These are phyloP conservation scores for Sarcophilus harrisii DNA, from an alignment of 2,797 vertebrate genomes.

Conservation along the genomic window DNA sequence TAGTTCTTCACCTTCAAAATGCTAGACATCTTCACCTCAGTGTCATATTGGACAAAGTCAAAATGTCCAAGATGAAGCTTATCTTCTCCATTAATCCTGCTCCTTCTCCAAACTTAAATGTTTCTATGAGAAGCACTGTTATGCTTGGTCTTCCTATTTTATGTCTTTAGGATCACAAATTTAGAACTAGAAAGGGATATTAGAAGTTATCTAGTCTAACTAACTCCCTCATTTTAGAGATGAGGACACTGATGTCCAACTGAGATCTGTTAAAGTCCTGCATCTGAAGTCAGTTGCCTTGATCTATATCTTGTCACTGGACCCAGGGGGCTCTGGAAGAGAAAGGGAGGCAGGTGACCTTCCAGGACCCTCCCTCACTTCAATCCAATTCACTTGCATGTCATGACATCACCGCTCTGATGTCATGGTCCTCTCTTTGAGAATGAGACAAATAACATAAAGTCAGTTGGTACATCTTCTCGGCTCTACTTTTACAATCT, in stretches of 20 bases:
- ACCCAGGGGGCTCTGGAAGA: background rate
- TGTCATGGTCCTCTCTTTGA: too few species aligned
- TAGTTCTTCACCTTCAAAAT: background rate
- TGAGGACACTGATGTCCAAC: background rate
- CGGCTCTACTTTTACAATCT: background rate
- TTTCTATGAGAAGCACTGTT: background rate
- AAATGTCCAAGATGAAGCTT: background rate
- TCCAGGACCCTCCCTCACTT: too few species aligned
- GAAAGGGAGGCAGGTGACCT: too few species aligned
- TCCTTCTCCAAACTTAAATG: background rate
- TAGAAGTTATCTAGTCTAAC: background rate
- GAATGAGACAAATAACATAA: too few species aligned
- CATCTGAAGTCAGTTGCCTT: too few species aligned
- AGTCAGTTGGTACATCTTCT: background rate
- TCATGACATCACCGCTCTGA: too few species aligned
- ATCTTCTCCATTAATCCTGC: background rate
- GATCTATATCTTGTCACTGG: too few species aligned
- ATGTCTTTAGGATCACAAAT: background rate
- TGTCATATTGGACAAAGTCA: background rate
- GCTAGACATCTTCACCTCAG: background rate
- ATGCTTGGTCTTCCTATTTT: background rate
- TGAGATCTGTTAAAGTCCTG: too few species aligned
- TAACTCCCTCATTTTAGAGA: background rate
- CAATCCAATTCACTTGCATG: too few species aligned
- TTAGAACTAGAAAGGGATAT: background rate